Base-by-base conservation (phyloP, 2,888 invertebrate genomes). In the Apamea crenata region DNA sequence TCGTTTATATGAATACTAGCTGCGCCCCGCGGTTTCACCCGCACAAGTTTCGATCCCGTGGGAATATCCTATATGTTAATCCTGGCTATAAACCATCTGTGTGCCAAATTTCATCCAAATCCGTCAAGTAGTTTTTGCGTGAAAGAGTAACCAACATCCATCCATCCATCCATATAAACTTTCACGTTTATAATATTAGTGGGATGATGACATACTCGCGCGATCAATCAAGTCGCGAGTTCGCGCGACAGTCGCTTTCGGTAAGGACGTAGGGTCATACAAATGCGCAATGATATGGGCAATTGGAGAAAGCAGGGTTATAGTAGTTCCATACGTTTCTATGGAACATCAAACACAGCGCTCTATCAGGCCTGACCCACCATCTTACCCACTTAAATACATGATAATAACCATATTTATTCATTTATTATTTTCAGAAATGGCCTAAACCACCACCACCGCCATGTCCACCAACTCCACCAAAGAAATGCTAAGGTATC, bases 361-460 rank as follows among this genome's bases (percentile, higher is more conserved):
- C 63, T 32, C 21, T 18, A 63, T 8, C 18, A 56, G 36, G 2
- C n/a, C 56, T 40, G 53, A n/a, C 40, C 40, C 40, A 40, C 40
- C 40, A n/a, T 56, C n/a, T 10, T 56, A 56, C 2, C 6, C 14
- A 61, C n/a, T 29, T 61, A 16, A 61, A 61, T 56, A 32, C 25
- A 36, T 36, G 18, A 21, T 29, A 67, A n/a, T 68, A 68, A 47
- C 32, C 47, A 21, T 32, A 18, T 18, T n/a, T 61, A 53, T 53
- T 21, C 12, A 29, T n/a, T 21, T 36, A 29, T 67, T 14, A 32
- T 67, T 83, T 77, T 25, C 44, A 80, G 80, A 80, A 44, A 76
- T 80, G 80, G 83, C 79, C 65, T 12, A 65, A n/a, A 36, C 36
- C 65, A 25, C 82, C 32, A 10, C 65, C 21, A 12, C 44, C 21